Base-by-base conservation (phyloP, 2,797 vertebrate genomes). In the Galaxias olidus region DNA sequence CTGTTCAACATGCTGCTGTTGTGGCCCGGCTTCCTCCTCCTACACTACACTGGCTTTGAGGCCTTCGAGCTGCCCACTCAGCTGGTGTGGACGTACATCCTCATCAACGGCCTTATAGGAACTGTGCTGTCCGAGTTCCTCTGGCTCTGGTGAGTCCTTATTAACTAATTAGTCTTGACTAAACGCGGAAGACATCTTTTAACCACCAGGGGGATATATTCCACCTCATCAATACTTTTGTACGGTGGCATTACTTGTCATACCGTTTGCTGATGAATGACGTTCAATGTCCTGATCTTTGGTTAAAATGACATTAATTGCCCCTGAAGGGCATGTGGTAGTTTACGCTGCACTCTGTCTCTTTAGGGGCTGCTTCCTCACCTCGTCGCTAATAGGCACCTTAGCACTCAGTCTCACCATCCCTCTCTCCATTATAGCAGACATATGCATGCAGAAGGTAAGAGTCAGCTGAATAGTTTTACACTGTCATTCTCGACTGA, bases 391-490 rank as follows among this genome's bases (percentile, higher is more conserved):
- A 65, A 97, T 98, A 44, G 96, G 97, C 78, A 98, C 96, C 52
- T 90, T 98, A 84, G 95, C 97, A 18, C 70, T 98, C 74, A 98
- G 96, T 87, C 95, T 98, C 89, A 98, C 96, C 52, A 96, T 98
- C 89, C 97, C 97, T 59, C 94, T 98, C 18, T 98, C 97, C 70
- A 96, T 98, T 69, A 90, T 98, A 84, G 95, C 97, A 6, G 96
- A 98, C 71, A 98, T 98, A 78, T 98, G 93, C 89, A 93, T 97
- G 94, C 93, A 96, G 75, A 98, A 98, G 94, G 97, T 98, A 86
- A 85, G 52, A 40, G 45, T 13, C 8, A 18, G 50, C 9, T n/a
- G n/a, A n/a, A n/a, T n/a, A n/a, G n/a, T n/a, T n/a, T n/a, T n/a
- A n/a, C n/a, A n/a, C n/a, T n/a, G n/a, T n/a, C n/a, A n/a, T n/a